Conservation (phyloP, 2,113 vertebrate genomes). For the Phocoena sinus region DNA sequence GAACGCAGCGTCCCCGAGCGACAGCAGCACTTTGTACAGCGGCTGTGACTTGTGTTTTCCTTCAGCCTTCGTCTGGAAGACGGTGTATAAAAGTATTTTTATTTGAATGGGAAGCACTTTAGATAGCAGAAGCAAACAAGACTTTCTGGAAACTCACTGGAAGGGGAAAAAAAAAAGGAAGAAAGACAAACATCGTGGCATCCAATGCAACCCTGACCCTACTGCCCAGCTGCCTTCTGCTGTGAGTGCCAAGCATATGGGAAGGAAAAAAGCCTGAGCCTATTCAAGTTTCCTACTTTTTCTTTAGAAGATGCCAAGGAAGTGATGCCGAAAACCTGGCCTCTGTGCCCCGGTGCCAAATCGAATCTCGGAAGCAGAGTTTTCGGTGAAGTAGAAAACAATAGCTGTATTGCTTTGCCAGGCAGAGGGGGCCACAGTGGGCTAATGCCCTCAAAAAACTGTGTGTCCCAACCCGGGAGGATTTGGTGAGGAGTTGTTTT, state of each 20-base stretch:
- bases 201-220: fast-evolving
- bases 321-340: too few species aligned
- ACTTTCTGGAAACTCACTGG: fast-evolving
- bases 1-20: fast-evolving
- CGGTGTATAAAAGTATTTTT: not conserved
- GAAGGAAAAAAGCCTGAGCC: not conserved
- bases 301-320: not conserved
- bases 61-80: too few species aligned
- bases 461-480: too few species aligned
- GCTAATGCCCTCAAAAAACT: too few species aligned
- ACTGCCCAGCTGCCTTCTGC: fast-evolving
- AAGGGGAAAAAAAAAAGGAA: not conserved
- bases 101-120: not conserved
- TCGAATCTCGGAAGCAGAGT: too few species aligned
- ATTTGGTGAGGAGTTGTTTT: too few species aligned
- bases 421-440: too few species aligned
- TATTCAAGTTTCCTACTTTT: not conserved
- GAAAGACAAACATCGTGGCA: fast-evolving
- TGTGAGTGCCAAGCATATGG: fast-evolving
- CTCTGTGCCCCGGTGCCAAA: too few species aligned
- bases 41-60: too few species aligned
- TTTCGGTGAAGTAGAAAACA: not conserved
- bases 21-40: not conserved
- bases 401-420: too few species aligned
- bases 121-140: not conserved